Evolutionary conservation across 2,888 invertebrate genomes (phyloP).

Genomic region (Chesias legatella): DNA sequence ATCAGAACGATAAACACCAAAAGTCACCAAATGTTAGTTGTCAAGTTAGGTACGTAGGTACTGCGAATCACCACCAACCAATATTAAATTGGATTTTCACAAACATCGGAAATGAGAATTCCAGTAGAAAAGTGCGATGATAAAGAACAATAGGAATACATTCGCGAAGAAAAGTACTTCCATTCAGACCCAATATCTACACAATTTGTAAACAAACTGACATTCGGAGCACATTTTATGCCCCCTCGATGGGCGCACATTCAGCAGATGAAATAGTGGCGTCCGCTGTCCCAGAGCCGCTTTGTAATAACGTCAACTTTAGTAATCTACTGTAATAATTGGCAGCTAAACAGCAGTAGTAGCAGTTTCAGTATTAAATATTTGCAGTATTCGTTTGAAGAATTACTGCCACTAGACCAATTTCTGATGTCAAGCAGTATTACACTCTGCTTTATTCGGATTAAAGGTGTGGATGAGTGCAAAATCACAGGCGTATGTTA

Average conservation of each 20-base stretch:
- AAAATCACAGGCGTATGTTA: too few relatives aligned
- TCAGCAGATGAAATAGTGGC: constrained; percentile 4
- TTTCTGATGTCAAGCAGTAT: too few relatives aligned
- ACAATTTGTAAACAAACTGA: constrained; percentile 23
- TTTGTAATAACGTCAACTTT: background rate
- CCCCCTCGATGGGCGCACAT: background rate
- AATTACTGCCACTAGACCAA: too few relatives aligned
- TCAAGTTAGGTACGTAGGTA: too few relatives aligned
- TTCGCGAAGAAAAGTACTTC: constrained; percentile 7
- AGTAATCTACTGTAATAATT: too few relatives aligned
- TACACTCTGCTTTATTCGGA: too few relatives aligned
- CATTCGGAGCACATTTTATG: constrained; percentile 14
- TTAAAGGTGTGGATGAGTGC: too few relatives aligned
- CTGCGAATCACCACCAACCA: background rate
- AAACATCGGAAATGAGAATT: constrained; percentile 16
- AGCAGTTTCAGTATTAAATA: too few relatives aligned
- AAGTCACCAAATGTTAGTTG: too few relatives aligned
- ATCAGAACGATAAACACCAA: too few relatives aligned
- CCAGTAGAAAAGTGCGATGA: constrained; percentile 7
- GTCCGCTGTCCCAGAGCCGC: constrained; percentile 1
- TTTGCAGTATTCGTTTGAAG: too few relatives aligned
- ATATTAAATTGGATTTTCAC: constrained; percentile 7
- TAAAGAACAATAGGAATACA: constrained; percentile 12
- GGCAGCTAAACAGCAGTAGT: too few relatives aligned
- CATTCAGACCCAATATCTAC: constrained; percentile 8